phyloP scores from a whole-genome alignment of 2,888 invertebrate genomes.

The Pasiphila rectangulata region DNA sequence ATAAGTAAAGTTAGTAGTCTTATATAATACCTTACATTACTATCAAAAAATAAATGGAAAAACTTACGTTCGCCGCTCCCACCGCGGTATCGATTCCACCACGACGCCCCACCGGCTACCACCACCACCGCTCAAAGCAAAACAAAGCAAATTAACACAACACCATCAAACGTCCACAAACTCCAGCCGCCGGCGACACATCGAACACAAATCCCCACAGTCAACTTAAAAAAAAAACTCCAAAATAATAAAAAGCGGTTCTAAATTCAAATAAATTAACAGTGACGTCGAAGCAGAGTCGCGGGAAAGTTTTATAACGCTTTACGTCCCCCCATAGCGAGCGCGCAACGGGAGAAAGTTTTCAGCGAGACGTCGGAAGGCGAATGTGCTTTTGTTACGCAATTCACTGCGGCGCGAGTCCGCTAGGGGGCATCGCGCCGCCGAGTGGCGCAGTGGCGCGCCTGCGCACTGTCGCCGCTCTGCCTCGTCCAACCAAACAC shows the following conservation, averaged over 20 bases:
- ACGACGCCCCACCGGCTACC: conserved; percentile 58
- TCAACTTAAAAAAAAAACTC: conserved; percentile 60
- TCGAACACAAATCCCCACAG: conserved; percentile 58
- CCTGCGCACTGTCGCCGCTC: conserved; percentile 64
- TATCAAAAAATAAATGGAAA: conserved; percentile 40
- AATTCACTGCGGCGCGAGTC: conserved; percentile 73
- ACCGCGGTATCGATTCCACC: conserved; percentile 76
- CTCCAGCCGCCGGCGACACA: conserved; percentile 55
- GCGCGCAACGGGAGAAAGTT: conserved; percentile 70
- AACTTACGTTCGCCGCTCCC: conserved; percentile 74
- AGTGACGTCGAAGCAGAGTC: conserved; percentile 47
- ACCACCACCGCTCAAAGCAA: conserved; percentile 63
- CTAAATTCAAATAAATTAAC: conserved; percentile 33
- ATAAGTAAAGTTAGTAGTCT: too few relatives aligned
- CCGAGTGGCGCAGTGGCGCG: conserved; percentile 78
- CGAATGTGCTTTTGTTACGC: conserved; percentile 79
- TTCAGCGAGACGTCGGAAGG: conserved; percentile 67
- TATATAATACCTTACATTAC: conserved; percentile 14
- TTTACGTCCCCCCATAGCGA: conserved; percentile 64
- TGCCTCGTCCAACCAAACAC: conserved; percentile 28
- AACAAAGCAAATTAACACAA: conserved; percentile 73
- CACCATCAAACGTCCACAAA: conserved; percentile 62
- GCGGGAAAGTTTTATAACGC: conserved; percentile 72
- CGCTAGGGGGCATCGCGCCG: conserved; percentile 76
- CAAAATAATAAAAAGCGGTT: conserved; percentile 49